These are phyloP conservation scores for Bagarius yarrelli DNA, from an alignment of 2,113 vertebrate species.

Conservation along the genomic window DNA sequence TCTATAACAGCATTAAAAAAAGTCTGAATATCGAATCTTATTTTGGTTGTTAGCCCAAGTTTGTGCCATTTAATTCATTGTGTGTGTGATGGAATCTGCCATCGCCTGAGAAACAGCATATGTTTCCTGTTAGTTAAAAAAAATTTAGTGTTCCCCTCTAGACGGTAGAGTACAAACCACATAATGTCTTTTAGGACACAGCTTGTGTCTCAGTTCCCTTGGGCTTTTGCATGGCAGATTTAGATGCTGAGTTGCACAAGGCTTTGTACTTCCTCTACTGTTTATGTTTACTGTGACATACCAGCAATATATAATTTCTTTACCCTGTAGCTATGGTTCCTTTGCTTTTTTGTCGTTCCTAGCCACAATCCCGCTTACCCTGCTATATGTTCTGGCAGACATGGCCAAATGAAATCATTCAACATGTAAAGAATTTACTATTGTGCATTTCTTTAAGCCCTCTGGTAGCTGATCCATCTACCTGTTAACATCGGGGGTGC, in stretches of 20 bases:
- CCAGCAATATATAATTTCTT: conserved; percentile 43
- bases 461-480: conserved; percentile 53
- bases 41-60: no score
- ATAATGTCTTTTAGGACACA: no score
- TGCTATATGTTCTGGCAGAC: conserved; percentile 49
- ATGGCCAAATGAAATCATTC: conserved; percentile 57
- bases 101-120: no score
- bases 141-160: no score
- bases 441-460: conserved; percentile 48
- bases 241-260: conserved; percentile 6
- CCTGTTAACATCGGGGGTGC: conserved; percentile 43
- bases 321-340: conserved; percentile 50
- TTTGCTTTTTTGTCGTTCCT: conserved; percentile 14
- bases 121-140: no score
- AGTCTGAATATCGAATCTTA: no score
- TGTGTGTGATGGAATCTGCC: no score
- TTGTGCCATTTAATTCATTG: no score
- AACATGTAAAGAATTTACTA: conserved; percentile 52
- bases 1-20: no score
- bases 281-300: conserved; percentile 52
- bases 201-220: conserved; percentile 2
- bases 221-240: conserved; percentile 14
- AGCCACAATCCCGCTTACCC: conserved; percentile 4
- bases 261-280: conserved; percentile 21
- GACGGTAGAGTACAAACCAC: no score